These are phyloP conservation scores for Actenoides hombroni DNA, from an alignment of 2,113 vertebrate genomes.

Conservation along the genomic window DNA sequence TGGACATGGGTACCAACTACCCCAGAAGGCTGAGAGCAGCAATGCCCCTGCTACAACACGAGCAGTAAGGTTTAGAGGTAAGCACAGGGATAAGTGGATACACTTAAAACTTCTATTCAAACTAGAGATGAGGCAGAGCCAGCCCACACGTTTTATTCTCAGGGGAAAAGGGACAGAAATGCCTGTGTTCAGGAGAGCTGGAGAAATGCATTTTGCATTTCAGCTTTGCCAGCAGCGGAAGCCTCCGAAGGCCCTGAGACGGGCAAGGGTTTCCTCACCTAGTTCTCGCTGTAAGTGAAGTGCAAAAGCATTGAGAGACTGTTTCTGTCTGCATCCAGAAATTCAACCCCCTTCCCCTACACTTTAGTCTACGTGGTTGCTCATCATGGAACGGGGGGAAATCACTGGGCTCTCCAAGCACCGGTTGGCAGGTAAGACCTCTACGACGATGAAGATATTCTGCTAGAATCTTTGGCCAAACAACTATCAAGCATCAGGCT, in stretches of 20 bases:
- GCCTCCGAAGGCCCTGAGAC: not conserved
- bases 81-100: not conserved
- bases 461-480: not conserved
- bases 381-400: not conserved
- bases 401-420: rapidly evolving
- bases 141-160: not conserved
- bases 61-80: not conserved
- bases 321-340: not conserved
- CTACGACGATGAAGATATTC: not conserved
- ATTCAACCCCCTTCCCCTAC: too few species aligned
- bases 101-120: not conserved
- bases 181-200: not conserved
- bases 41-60: not conserved
- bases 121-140: not conserved
- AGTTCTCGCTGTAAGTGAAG: not conserved
- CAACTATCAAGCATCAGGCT: not conserved
- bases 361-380: rapidly evolving
- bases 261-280: not conserved
- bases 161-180: not conserved
- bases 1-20: rapidly evolving
- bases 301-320: not conserved
- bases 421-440: not conserved
- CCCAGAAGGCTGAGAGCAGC: not conserved
- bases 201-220: not conserved
- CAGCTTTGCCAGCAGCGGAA: not conserved